phyloP scores from a whole-genome alignment of 2,888 invertebrate species.

The Oegoconia quadripuncta region DNA sequence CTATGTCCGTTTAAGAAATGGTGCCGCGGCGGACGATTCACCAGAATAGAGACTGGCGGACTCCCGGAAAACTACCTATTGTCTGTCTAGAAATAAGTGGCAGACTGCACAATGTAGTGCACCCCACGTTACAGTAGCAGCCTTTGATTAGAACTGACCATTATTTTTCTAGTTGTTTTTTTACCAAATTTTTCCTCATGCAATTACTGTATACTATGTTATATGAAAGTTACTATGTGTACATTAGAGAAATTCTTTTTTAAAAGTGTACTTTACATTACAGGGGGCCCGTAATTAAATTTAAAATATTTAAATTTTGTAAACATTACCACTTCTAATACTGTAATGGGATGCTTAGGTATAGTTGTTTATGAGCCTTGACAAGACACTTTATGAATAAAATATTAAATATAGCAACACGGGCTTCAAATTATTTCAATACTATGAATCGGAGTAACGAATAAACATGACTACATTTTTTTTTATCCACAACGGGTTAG shows the following conservation, averaged over 20 bases:
- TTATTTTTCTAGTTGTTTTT: constrained; percentile 7
- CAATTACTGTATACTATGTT: no score
- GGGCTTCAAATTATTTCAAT: no score
- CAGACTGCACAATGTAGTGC: constrained; percentile 4
- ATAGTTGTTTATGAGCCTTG: no score
- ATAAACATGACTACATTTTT: no score
- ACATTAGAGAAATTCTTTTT: not conserved
- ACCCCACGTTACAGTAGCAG: constrained; percentile 6
- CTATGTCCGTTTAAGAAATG: constrained; percentile 26
- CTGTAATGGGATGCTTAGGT: no score
- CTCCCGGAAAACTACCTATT: constrained; percentile 18
- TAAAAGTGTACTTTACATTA: not conserved
- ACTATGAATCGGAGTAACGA: no score
- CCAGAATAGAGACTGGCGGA: constrained; percentile 10
- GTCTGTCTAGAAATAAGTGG: constrained; percentile 21
- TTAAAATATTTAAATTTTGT: not conserved
- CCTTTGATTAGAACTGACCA: constrained; percentile 20
- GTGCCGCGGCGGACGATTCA: constrained; percentile 19
- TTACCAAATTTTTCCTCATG: no score
- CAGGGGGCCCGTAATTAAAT: not conserved
- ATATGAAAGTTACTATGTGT: not conserved
- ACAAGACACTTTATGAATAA: no score
- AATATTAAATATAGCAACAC: no score
- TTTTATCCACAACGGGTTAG: no score
- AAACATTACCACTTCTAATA: no score